Percentiles rank a stretch among this genome's conserved stretches.
phyloP scores from a whole-genome alignment of 2,888 invertebrate species.

The Candidula unifasciata region DNA sequence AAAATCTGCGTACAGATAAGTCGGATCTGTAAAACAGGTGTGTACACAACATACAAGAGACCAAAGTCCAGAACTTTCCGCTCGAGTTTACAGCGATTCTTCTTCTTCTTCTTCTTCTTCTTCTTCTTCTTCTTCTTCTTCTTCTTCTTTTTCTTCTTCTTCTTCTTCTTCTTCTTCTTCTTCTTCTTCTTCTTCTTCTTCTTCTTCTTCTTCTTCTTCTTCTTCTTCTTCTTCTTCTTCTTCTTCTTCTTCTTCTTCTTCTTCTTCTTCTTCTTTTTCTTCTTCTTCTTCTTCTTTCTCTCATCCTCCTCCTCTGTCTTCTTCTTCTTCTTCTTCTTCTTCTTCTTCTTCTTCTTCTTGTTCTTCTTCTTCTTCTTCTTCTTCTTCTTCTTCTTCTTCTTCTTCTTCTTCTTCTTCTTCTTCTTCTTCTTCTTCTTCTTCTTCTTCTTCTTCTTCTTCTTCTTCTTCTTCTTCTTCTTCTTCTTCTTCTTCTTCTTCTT shows the following conservation, averaged over 20 bases:
- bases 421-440: background rate
- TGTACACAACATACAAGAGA: too few species aligned
- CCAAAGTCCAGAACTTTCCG: too few species aligned
- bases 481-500: background rate
- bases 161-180: too few species aligned
- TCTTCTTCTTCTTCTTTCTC: background rate
- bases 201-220: too few species aligned
- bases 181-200: too few species aligned
- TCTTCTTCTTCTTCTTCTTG: background rate
- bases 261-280: background rate
- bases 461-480: background rate
- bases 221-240: background rate
- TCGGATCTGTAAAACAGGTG: too few species aligned
- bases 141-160: too few species aligned
- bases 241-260: background rate
- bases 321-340: background rate
- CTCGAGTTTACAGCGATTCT: too few species aligned
- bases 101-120: too few species aligned
- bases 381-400: background rate
- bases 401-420: background rate
- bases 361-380: background rate
- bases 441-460: background rate
- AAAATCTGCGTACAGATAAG: too few species aligned
- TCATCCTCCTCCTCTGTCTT: background rate
- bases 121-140: too few species aligned